Percentiles rank a stretch among this genome's conserved stretches.
These are phyloP conservation scores for Montipora cactus DNA, from an alignment of 64 coral and sea anemone species.

Conservation along the genomic window DNA sequence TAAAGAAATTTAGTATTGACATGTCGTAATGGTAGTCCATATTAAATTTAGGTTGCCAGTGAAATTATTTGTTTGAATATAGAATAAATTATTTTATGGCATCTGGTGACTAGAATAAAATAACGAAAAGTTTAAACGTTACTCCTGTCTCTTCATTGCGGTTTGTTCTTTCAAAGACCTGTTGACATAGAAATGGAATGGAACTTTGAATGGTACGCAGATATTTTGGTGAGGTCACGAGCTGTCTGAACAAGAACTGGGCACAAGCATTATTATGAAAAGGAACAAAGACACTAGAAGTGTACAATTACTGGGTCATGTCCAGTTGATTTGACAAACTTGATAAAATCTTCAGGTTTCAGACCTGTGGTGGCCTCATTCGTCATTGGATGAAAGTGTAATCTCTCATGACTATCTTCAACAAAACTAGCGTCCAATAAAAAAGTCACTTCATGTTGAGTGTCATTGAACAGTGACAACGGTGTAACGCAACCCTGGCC, in stretches of 20 bases:
- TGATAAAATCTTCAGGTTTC: conserved; percentile 84
- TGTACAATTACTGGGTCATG: conserved; percentile 85
- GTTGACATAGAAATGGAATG: no score
- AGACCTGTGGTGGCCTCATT: conserved; percentile 89
- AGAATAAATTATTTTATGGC: neutral
- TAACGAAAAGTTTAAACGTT: neutral
- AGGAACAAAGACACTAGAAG: conserved; percentile 18
- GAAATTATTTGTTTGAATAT: neutral
- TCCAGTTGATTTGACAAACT: conserved; percentile 91
- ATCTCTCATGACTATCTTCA: conserved; percentile 73
- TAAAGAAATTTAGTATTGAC: no score
- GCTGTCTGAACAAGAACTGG: no score
- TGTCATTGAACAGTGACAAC: conserved; percentile 89
- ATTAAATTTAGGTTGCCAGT: neutral
- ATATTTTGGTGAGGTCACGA: no score
- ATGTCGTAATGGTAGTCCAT: neutral
- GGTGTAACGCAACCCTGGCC: conserved; percentile 95
- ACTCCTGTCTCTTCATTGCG: neutral
- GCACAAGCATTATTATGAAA: no score
- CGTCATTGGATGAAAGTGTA: conserved; percentile 96
- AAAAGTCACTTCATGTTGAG: conserved; percentile 75
- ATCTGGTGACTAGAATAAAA: neutral
- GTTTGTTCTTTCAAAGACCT: no score
- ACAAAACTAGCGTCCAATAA: conserved; percentile 87
- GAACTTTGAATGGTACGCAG: no score